Evolutionary conservation across 1,140 invertebrate genomes (phyloP), one percentile per base, ranked within the genome.

Genomic region (Daktulosphaira vitifoliae): DNA sequence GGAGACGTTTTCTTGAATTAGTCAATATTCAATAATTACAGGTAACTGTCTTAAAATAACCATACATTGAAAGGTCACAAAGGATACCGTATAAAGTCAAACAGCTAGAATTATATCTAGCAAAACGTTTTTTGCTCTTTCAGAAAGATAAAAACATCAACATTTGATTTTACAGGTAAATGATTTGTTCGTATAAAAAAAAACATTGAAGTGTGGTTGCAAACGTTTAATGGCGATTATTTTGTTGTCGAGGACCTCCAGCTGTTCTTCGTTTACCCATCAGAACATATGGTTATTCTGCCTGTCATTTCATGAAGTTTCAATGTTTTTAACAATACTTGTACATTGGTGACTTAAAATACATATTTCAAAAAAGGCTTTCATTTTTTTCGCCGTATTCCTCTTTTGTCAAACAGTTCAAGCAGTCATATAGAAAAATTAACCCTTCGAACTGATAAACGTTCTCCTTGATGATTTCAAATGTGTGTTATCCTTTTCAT

Each of bases 201-300:
- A 25, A 42, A 56, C 23, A 51, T n/a, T 23, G 2, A 18, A 4
- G 52, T 39, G 37, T 39, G n/a, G n/a, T n/a, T n/a, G n/a, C 9
- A 23, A 59, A 44, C 39, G 39, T 59, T 54, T 54, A 54, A 54
- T 54, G 52, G 38, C 39, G 54, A 59, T 59, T 59, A n/a, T n/a
- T 33, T 59, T 59, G 42, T 59, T 59, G 54, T 59, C 39, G 16
- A 59, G 39, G 39, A 59, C 39, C 39, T 37, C 42, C 54, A 59
- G 54, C 54, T 59, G 54, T 26, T 7, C 33, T 29, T 20, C 23
- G 54, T 26, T 22, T 29, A 38, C 42, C 54, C 54, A 20, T 59
- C 54, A 54, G 52, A 16, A 15, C 52, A 44, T 38, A 26, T 59
- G 38, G 38, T 44, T 59, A 23, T 22, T 38, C 33, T 37, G 33